These are phyloP conservation scores for Macaria notata DNA, from an alignment of 2,888 invertebrate genomes.

Conservation along the genomic window DNA sequence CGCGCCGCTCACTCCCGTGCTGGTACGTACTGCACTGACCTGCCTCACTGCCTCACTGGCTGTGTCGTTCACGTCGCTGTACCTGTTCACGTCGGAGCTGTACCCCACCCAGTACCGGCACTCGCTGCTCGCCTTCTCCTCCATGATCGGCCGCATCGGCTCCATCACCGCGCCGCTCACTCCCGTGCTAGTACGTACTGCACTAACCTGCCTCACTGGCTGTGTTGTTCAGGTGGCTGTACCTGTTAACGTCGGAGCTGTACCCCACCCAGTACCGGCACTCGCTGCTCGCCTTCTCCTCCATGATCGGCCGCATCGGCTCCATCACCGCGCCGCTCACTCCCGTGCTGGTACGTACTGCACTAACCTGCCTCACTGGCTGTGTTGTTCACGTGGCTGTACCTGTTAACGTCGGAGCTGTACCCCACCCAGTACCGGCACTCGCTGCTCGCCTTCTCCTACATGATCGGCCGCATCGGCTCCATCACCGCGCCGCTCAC, in stretches of 20 bases:
- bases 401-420: constrained; percentile 86
- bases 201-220: too few relatives aligned
- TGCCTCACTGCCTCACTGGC: too few relatives aligned
- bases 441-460: constrained; percentile 85
- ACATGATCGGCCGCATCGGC: constrained; percentile 85
- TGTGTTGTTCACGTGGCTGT: constrained; percentile 84
- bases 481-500: too few relatives aligned
- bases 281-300: constrained; percentile 85
- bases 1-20: constrained; percentile 6
- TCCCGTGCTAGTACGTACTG: too few relatives aligned
- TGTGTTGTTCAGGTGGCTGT: constrained; percentile 62
- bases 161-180: too few relatives aligned
- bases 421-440: constrained; percentile 87
- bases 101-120: constrained; percentile 87
- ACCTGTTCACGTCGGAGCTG: constrained; percentile 86
- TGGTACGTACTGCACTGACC: constrained; percentile 62
- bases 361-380: too few relatives aligned
- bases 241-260: constrained; percentile 86
- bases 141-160: constrained; percentile 85
- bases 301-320: constrained; percentile 87
- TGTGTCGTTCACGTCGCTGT: constrained; percentile 37
- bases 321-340: constrained; percentile 88
- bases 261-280: constrained; percentile 87
- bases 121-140: constrained; percentile 85
- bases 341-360: constrained; percentile 78